A percentile compares a stretch with the other conserved stretches of the same genome.
These are phyloP conservation scores for Amphilophus citrinellus DNA, from an alignment of 2,113 vertebrate species.

Conservation along the genomic window DNA sequence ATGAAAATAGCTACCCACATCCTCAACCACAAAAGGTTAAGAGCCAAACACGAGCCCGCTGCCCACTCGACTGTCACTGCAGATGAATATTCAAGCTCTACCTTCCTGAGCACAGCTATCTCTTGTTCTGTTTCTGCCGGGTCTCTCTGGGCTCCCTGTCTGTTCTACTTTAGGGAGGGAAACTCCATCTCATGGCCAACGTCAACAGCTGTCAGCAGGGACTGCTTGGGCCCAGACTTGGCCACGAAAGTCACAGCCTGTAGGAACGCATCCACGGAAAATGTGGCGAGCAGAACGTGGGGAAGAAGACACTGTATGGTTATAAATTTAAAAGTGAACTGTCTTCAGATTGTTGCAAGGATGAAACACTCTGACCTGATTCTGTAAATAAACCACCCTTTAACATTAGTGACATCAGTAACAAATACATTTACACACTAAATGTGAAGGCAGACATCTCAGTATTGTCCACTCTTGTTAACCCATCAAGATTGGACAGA, in stretches of 20 bases:
- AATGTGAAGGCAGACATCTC: not conserved
- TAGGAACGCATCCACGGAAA: constrained; percentile 68
- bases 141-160: constrained; percentile 31
- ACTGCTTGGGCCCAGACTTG: constrained; percentile 47
- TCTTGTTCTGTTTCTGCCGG: constrained; percentile 51
- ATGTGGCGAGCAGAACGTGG: constrained; percentile 36
- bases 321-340: not conserved
- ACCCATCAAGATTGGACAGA: not conserved
- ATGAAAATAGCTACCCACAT: constrained; percentile 66
- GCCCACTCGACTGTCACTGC: constrained; percentile 12
- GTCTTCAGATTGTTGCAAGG: not conserved
- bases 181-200: constrained; percentile 61
- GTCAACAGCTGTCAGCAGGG: constrained; percentile 61
- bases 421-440: not conserved
- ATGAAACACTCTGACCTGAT: not conserved
- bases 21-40: constrained; percentile 49
- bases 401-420: not conserved
- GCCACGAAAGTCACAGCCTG: constrained; percentile 60
- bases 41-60: constrained; percentile 41
- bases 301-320: not conserved
- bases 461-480: not conserved
- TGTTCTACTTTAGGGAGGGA: constrained; percentile 64
- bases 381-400: not conserved
- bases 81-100: constrained; percentile 26
- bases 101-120: constrained; percentile 47